Evolutionary conservation across 2,113 vertebrate species (phyloP).

Genomic region (Podiceps cristatus): DNA sequence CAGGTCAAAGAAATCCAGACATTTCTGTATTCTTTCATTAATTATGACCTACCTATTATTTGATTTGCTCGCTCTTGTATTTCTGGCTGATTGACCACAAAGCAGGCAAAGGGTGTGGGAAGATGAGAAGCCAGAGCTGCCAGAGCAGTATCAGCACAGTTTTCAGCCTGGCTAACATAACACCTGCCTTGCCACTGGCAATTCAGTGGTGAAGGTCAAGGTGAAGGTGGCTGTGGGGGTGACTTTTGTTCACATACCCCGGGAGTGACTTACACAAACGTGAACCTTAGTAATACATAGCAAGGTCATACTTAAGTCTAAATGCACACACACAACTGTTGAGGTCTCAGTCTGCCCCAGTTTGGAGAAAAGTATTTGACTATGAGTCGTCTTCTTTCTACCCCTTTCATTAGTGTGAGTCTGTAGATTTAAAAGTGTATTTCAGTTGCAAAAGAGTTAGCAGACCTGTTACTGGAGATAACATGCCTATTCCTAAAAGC

Average conservation of each 20-base stretch:
- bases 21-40: background rate
- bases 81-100: background rate
- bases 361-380: background rate
- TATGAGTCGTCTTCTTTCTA: background rate
- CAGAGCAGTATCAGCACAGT: background rate
- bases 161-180: background rate
- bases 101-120: background rate
- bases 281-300: background rate
- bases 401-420: background rate
- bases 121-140: background rate
- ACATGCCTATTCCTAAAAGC: background rate
- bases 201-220: background rate
- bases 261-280: background rate
- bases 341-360: background rate
- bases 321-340: background rate
- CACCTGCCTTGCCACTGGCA: rapidly evolving
- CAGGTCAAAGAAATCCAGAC: background rate
- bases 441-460: background rate
- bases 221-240: background rate
- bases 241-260: background rate
- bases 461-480: background rate
- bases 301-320: background rate
- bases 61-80: background rate
- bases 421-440: background rate
- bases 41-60: background rate